Percentiles rank a stretch among this genome's conserved stretches.
These are phyloP conservation scores for Tigriopus californicus DNA, from an alignment of 2,888 invertebrate species.

Conservation along the genomic window DNA sequence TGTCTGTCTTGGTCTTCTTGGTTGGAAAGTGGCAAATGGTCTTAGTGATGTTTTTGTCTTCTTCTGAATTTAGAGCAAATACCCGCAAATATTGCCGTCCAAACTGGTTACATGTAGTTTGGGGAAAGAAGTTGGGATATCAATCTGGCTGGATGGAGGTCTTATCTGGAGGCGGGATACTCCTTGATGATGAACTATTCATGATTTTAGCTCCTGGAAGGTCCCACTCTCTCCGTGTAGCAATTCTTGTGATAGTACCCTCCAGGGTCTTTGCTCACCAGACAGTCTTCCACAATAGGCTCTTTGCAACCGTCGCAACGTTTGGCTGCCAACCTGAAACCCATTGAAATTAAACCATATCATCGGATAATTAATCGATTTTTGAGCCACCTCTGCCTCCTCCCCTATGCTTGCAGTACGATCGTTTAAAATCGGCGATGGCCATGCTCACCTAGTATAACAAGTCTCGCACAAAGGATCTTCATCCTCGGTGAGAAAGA, in stretches of 20 bases:
- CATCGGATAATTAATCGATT: background rate
- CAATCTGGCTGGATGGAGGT: no score
- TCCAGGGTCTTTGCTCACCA: background rate
- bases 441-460: background rate
- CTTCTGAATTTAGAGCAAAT: no score
- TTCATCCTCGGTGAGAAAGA: background rate
- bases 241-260: background rate
- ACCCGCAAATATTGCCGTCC: no score
- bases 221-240: background rate
- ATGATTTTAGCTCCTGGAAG: no score
- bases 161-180: no score
- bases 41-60: no score
- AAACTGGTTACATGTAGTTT: no score
- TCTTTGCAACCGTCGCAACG: background rate
- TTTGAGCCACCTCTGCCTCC: background rate
- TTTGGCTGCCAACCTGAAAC: background rate
- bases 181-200: no score
- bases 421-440: background rate
- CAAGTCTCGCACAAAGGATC: background rate
- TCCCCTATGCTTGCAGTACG: background rate
- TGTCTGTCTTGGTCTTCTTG: no score
- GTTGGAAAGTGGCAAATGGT: no score
- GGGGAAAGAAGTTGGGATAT: no score
- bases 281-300: background rate
- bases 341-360: background rate